phyloP scores from a whole-genome alignment of 2,888 invertebrate species.

The Fragum sueziense region DNA sequence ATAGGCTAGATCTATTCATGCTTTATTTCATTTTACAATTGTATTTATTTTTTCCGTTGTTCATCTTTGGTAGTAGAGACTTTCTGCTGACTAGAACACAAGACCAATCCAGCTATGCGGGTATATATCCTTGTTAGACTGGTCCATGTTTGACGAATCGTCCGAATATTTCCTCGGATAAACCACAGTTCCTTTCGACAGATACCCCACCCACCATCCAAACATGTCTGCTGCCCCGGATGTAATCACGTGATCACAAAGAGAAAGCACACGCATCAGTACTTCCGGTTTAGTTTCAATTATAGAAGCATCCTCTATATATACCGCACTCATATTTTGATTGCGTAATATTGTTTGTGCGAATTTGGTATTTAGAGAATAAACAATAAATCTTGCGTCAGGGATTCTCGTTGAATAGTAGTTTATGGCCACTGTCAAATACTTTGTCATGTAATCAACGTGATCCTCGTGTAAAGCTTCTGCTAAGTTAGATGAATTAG shows the following conservation, averaged over 20 bases:
- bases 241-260: slow-evolving; percentile 34
- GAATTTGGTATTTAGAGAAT: background rate
- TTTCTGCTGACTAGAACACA: slow-evolving; percentile 20
- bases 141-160: background rate
- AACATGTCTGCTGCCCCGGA: slow-evolving; percentile 32
- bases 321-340: background rate
- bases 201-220: slow-evolving; percentile 36
- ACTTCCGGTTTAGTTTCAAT: slow-evolving; percentile 1
- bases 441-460: slow-evolving; percentile 5
- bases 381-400: slow-evolving; percentile 9
- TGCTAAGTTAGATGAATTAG: background rate
- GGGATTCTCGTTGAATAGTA: slow-evolving; percentile 11
- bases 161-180: slow-evolving; percentile 5
- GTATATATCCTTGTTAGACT: slow-evolving; percentile 5
- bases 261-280: slow-evolving; percentile 17
- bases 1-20: no score
- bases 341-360: background rate
- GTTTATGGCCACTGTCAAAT: slow-evolving; percentile 5
- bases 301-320: background rate
- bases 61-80: no score
- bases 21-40: no score
- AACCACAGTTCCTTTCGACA: slow-evolving; percentile 19
- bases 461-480: background rate
- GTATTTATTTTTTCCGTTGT: no score
- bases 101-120: slow-evolving; percentile 29